phyloP scores from a whole-genome alignment of 2,113 vertebrate species.

The Paralichthys olivaceus region DNA sequence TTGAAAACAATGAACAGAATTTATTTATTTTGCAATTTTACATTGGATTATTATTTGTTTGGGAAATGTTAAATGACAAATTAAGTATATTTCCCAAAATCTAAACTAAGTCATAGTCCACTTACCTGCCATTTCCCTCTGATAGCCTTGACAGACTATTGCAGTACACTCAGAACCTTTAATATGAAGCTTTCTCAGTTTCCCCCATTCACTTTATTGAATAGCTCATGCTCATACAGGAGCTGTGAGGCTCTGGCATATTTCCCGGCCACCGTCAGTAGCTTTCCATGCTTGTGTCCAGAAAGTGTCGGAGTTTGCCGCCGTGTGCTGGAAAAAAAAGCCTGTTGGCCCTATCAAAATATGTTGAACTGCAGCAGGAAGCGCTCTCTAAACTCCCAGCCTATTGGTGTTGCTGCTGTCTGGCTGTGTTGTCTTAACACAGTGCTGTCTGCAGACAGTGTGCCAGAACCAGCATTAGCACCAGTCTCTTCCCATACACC shows the following conservation, averaged over 20 bases:
- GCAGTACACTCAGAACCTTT: neutral
- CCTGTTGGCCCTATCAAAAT: constrained; percentile 36
- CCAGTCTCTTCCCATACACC: constrained; percentile 37
- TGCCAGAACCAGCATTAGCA: constrained; percentile 19
- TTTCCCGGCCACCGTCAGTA: neutral
- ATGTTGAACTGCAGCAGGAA: constrained; percentile 51
- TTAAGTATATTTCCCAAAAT: neutral
- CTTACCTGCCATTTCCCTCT: neutral
- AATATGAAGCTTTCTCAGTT: neutral
- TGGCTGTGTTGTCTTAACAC: constrained; percentile 62
- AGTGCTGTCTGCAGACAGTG: constrained; percentile 57
- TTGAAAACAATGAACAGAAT: no score
- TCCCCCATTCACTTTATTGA: neutral
- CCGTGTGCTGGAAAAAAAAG: constrained; percentile 8
- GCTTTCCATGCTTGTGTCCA: constrained; percentile 19
- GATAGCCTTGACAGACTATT: neutral
- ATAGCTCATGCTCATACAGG: neutral
- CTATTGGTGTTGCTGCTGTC: constrained; percentile 35
- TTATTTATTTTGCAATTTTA: no score
- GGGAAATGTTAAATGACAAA: no score
- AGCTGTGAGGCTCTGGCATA: neutral
- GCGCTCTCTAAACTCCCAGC: constrained; percentile 25
- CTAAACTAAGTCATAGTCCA: neutral
- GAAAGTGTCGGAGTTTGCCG: constrained; percentile 20
- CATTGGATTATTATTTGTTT: no score